phyloP scores from a whole-genome alignment of 2,797 vertebrate genomes.

The Allobates femoralis region DNA sequence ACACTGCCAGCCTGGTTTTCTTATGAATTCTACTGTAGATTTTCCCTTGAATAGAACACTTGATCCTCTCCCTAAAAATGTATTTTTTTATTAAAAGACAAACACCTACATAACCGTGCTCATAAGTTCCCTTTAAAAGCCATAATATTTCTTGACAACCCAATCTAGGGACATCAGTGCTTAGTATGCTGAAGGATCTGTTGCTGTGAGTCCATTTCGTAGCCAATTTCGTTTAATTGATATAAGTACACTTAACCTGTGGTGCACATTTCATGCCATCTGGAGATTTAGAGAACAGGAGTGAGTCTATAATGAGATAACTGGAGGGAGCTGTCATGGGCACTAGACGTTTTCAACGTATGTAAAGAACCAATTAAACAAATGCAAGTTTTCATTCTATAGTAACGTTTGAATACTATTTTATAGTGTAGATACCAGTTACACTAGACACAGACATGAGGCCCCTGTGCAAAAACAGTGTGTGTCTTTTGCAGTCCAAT shows the following conservation, averaged over 20 bases:
- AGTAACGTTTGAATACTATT: not conserved
- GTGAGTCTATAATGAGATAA: constrained; percentile 5
- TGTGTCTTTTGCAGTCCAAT: too few relatives aligned
- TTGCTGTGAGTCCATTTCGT: not conserved
- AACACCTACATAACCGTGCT: too few relatives aligned
- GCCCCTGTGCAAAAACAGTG: too few relatives aligned
- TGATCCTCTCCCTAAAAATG: too few relatives aligned
- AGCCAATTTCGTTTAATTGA: not conserved
- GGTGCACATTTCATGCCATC: not conserved
- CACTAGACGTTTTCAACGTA: not conserved
- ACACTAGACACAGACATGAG: too few relatives aligned
- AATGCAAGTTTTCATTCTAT: not conserved
- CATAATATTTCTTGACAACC: not conserved
- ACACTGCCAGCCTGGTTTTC: too few relatives aligned
- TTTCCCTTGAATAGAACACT: too few relatives aligned
- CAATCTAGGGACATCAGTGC: not conserved
- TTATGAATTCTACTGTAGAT: too few relatives aligned
- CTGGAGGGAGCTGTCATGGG: not conserved
- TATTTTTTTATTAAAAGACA: too few relatives aligned
- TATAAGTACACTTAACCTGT: not conserved
- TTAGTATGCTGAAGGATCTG: not conserved
- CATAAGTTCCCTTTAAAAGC: too few relatives aligned
- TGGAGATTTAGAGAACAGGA: not conserved
- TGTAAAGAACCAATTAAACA: not conserved
- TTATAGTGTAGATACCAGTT: not conserved